Base-by-base conservation (phyloP, 2,797 vertebrate genomes). In the Anguilla marmorata region DNA sequence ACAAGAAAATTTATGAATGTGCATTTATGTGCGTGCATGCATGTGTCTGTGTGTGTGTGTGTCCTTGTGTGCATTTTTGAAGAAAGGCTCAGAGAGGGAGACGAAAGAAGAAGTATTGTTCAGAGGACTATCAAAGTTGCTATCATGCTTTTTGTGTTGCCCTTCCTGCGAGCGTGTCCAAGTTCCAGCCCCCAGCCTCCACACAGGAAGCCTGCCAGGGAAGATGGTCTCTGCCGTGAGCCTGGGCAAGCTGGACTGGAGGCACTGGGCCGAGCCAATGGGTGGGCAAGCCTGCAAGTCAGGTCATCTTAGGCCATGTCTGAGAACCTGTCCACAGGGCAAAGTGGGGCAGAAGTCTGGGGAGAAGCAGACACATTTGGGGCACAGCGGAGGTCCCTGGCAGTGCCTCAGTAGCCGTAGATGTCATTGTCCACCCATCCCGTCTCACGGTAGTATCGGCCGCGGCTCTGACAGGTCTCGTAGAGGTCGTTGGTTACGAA, bases 401-500 rank as follows among this genome's bases (percentile, higher is more conserved):
- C 4, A 16, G 72, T 14, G 12, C 33, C 54, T 90, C 76, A 88
- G 92, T 93, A 97, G 90, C 95, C 96, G 88, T 97, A 97, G 90
- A 97, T 97, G 91, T 97, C 96, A 85, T 97, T 97, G 87, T 97
- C 95, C 87, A 99, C 98, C 98, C 98, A 99, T 69, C 96, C 95
- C 0, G 96, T 94, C 87, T 97, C 97, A 72, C 96, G 94, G 93
- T 94, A 97, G 92, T 96, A 97, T 89, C 96, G 96, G 33, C 92
- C 92, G 2, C 82, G 94, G 90, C 91, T 88, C 88, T 80, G 94
- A 79, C 96, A 98, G 87, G 95, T 96, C 93, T 98, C 98, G 6
- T 99, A 99, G 86, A 98, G 94, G 85, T 98, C 98, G 24, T 97
- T 98, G 93, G 97, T 97, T 72, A 98, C 96, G 90, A 98, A 99